Conservation (phyloP, 2,113 vertebrate genomes). For the Caranx ignobilis region DNA sequence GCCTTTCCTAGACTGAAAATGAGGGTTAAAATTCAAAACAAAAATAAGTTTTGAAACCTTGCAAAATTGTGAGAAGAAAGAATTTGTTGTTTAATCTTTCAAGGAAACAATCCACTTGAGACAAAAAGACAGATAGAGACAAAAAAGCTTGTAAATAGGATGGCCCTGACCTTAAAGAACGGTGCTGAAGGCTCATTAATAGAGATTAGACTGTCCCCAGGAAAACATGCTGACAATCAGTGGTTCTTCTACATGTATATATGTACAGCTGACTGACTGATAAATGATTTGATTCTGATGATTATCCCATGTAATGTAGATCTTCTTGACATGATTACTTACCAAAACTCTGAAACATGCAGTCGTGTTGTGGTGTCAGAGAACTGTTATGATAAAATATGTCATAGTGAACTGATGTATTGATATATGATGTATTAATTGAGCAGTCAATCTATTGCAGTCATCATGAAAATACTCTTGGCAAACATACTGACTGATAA, state of each 20-base stretch:
- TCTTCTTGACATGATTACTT: not conserved
- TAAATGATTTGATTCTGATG: no score
- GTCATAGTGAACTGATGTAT: conserved; percentile 39
- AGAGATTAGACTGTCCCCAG: not conserved
- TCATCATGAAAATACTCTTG: conserved; percentile 33
- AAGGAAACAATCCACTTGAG: not conserved
- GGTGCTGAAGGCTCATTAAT: conserved; percentile 4
- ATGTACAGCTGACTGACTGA: no score
- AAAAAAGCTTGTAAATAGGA: not conserved
- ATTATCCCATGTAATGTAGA: not conserved
- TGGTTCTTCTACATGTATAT: not conserved
- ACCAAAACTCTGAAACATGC: conserved; percentile 20
- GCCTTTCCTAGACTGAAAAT: conserved; percentile 16
- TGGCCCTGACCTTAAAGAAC: conserved; percentile 10
- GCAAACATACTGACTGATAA: conserved; percentile 19
- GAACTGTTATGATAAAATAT: conserved; percentile 13
- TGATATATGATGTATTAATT: conserved; percentile 38
- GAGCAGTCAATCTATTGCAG: conserved; percentile 31
- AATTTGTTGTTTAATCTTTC: not conserved
- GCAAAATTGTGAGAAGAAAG: not conserved
- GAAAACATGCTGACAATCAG: conserved; percentile 14
- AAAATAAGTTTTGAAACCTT: conserved; percentile 9
- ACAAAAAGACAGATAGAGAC: not conserved
- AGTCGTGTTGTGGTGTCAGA: not conserved
- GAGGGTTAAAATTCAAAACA: conserved; percentile 7